Conservation (phyloP, 2,888 invertebrate species). For the Salticus scenicus region DNA sequence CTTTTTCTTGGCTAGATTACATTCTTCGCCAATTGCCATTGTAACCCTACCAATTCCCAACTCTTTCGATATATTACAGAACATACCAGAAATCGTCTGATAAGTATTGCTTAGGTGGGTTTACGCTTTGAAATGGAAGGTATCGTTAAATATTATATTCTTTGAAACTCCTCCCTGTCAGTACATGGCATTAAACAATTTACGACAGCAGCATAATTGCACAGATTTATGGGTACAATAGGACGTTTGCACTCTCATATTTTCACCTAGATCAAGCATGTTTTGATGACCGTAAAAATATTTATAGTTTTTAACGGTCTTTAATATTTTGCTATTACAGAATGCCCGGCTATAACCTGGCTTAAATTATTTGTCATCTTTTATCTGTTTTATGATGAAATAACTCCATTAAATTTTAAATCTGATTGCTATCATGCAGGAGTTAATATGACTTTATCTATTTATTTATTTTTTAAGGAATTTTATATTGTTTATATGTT, state of each 20-base stretch:
- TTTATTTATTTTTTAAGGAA: too few species aligned
- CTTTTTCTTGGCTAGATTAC: not conserved
- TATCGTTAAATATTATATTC: constrained; percentile 65
- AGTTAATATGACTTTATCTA: too few species aligned
- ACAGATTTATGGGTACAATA: constrained; percentile 55
- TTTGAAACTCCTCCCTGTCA: constrained; percentile 53
- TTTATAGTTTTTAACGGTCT: constrained; percentile 12
- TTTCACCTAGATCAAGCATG: not conserved
- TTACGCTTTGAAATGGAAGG: constrained; percentile 49
- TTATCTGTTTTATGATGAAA: constrained; percentile 1
- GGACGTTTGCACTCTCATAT: constrained; percentile 17
- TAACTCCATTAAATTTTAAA: not conserved
- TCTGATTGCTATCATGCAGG: too few species aligned
- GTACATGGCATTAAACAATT: constrained; percentile 59
- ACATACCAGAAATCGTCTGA: constrained; percentile 62
- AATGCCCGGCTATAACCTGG: not conserved
- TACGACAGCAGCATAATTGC: constrained; percentile 53
- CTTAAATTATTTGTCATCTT: not conserved
- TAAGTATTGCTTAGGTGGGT: constrained; percentile 52
- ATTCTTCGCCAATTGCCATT: constrained; percentile 22
- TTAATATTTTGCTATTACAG: not conserved
- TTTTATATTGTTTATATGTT: too few species aligned
- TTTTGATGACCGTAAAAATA: constrained; percentile 11
- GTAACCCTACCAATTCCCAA: constrained; percentile 45
- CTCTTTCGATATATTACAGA: constrained; percentile 58